Evolutionary conservation across 1,140 invertebrate species (phyloP), one percentile per base, ranked within the genome.

Genomic region (Drosophila cardini): DNA sequence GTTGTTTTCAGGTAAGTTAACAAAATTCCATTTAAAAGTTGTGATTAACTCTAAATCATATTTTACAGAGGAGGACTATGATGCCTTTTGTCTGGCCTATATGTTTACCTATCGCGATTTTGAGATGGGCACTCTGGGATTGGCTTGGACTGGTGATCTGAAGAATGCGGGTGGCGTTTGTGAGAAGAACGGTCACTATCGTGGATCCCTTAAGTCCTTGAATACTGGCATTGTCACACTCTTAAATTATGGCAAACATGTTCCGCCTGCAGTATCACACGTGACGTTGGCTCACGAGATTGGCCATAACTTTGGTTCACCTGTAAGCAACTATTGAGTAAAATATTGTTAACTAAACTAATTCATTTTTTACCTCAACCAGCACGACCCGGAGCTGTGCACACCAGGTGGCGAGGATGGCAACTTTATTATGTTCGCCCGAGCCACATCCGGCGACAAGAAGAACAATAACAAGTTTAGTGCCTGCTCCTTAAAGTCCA

Each of bases 71-170:
- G 96, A 98, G 92, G 97, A 99, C 92, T 99, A 99, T 92, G 97
- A 99, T 91, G 97, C 97, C 11, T 99, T 99, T 93, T 99, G 99
- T 91, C 93, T 99, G 85, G 98, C 99, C 40, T 99, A 99, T 92
- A 98, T 99, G 96, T 99, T 99, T 92, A 99, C 99, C 2, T 99
- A 99, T 93, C 94, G 99, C 40, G 98, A 99, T 92, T 99, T 99
- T 92, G 98, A 98, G 92, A 98, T 99, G 94, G 99, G 99, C 46
- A 99, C 99, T 0, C 92, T 99, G 56, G 99, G 99, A 6, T 93
- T 99, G 36, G 98, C 99, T 2, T 99, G 99, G 99, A 98, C 97
- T 0, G 97, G 97, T 0, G 97, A 98, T 92, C 93, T 98, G 11
- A 98, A 98, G 86, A 98, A 98, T 92, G 97, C 97, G 9, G 97